These are phyloP conservation scores for Xestia c-nigrum DNA, from an alignment of 2,888 invertebrate species.

Conservation along the genomic window DNA sequence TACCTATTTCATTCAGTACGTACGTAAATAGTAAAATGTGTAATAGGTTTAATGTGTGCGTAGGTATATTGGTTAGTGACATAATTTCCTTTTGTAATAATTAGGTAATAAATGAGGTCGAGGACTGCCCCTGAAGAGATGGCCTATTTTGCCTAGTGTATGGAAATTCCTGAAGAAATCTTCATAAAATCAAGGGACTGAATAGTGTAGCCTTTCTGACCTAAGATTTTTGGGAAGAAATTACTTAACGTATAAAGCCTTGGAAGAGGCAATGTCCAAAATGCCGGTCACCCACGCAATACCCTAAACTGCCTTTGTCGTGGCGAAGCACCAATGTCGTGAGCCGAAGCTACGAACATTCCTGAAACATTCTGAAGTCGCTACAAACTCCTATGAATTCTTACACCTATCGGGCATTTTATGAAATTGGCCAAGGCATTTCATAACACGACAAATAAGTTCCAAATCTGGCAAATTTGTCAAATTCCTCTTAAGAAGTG, in stretches of 20 bases:
- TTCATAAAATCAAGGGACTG: not conserved
- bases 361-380: not conserved
- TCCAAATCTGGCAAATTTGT: not conserved
- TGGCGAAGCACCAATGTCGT: not conserved
- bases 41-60: not conserved
- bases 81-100: not conserved
- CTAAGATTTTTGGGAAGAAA: not conserved
- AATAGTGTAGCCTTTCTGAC: not conserved
- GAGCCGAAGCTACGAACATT: not conserved
- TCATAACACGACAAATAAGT: not conserved
- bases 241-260: not conserved
- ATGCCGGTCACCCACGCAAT: not conserved
- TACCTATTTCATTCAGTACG: not conserved
- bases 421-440: not conserved
- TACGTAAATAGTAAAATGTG: constrained; percentile 15
- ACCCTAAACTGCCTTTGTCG: not conserved
- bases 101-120: not conserved
- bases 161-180: not conserved
- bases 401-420: not conserved
- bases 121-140: not conserved
- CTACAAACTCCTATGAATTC: not conserved
- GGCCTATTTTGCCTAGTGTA: not conserved
- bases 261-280: not conserved
- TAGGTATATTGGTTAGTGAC: constrained; percentile 13
- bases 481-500: not conserved